Evolutionary conservation across 2,113 vertebrate species (phyloP).

Genomic region (Cettia cetti): DNA sequence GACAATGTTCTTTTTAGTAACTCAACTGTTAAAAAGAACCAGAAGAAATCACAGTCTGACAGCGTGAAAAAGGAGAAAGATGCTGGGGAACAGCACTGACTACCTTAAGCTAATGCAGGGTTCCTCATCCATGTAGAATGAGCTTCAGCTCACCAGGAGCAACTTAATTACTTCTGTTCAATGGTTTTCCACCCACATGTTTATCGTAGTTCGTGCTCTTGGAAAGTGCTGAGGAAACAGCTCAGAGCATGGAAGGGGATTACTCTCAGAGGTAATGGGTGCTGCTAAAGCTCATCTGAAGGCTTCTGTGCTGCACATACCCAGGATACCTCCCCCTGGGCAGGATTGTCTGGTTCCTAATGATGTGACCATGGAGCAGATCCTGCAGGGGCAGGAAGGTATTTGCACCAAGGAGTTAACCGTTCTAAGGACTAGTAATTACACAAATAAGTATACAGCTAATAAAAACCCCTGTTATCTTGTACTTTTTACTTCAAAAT

Average conservation of each 20-base stretch:
- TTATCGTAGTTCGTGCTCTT: background rate
- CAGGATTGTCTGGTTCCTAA: background rate
- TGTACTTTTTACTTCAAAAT: conserved; percentile 16
- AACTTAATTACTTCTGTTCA: conserved; percentile 3
- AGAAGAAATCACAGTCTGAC: background rate
- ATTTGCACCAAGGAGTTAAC: background rate
- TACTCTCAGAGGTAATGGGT: background rate
- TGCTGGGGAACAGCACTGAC: background rate
- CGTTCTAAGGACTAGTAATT: background rate
- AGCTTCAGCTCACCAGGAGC: background rate
- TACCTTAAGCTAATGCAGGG: background rate
- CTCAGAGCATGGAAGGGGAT: background rate
- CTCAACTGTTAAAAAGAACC: background rate
- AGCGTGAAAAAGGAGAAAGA: background rate
- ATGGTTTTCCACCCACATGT: background rate
- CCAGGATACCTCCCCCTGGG: background rate
- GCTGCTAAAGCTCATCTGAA: background rate
- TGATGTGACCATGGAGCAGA: background rate
- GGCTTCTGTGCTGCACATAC: background rate
- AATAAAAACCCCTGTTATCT: background rate
- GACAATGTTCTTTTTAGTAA: background rate
- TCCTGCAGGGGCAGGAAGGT: background rate
- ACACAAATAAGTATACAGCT: background rate
- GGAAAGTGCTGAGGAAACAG: background rate
- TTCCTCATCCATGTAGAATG: background rate